These are phyloP conservation scores for Xyrichtys novacula DNA, from an alignment of 2,797 vertebrate species.

Conservation along the genomic window DNA sequence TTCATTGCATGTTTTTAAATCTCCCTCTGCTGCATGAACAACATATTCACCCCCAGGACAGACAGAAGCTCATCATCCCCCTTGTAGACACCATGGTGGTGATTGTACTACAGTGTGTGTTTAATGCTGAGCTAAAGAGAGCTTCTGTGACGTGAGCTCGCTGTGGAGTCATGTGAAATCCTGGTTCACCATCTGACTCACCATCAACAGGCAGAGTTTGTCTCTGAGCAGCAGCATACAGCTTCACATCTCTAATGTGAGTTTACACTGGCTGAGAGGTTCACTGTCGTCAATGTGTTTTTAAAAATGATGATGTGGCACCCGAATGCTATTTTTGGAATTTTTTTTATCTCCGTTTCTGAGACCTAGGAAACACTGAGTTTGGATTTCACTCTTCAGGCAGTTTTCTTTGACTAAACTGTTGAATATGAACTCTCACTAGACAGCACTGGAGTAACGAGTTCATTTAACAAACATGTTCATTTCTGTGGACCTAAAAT, in stretches of 20 bases:
- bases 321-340: too few species aligned
- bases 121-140: conserved; percentile 3
- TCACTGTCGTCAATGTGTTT: too few species aligned
- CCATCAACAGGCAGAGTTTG: conserved; percentile 2
- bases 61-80: not conserved
- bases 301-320: too few species aligned
- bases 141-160: not conserved
- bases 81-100: not conserved
- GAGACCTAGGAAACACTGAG: too few species aligned
- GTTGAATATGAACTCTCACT: too few species aligned
- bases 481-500: too few species aligned
- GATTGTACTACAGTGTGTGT: conserved; percentile 3
- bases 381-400: too few species aligned
- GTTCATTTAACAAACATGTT: too few species aligned
- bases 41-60: conserved; percentile 3
- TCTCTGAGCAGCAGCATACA: not conserved
- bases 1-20: not conserved
- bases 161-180: conserved; percentile 23
- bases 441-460: too few species aligned
- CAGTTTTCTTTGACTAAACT: too few species aligned
- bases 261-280: not conserved
- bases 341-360: too few species aligned
- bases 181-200: conserved; percentile 33
- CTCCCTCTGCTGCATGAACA: conserved; percentile 16
- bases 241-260: conserved; percentile 5